A percentile compares a stretch with the other conserved stretches of the same genome.
Evolutionary conservation across 2,888 invertebrate species (phyloP).

Genomic region (Tetropium fuscum): DNA sequence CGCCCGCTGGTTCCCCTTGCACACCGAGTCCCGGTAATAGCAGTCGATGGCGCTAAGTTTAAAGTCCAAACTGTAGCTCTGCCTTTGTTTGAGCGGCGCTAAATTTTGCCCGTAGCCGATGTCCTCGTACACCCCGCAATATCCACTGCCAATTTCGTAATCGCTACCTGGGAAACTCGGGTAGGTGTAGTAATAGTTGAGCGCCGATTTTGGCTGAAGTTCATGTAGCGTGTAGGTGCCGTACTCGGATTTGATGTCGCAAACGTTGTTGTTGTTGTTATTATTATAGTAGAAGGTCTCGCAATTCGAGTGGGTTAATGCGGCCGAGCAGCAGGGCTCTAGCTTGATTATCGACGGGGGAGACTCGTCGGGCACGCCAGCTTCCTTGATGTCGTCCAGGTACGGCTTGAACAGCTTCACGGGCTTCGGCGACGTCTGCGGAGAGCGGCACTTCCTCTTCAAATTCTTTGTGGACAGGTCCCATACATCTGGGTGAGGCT

Average conservation of each 20-base stretch:
- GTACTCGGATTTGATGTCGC: constrained; percentile 53
- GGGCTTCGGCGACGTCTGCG: constrained; percentile 67
- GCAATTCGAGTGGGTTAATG: constrained; percentile 16
- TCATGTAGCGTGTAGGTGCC: constrained; percentile 59
- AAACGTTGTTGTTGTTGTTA: constrained; percentile 55
- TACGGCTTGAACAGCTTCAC: constrained; percentile 85
- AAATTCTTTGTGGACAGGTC: constrained; percentile 60
- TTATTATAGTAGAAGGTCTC: constrained; percentile 47
- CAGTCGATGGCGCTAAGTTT: constrained; percentile 70
- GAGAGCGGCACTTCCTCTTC: constrained; percentile 50
- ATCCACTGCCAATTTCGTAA: constrained; percentile 36
- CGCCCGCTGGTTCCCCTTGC: constrained; percentile 66
- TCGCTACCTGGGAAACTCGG: constrained; percentile 53
- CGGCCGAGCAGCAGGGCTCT: constrained; percentile 58
- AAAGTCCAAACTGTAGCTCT: constrained; percentile 68
- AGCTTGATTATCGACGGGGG: constrained; percentile 41
- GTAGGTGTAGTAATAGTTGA: constrained; percentile 63
- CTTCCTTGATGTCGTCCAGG: constrained; percentile 72
- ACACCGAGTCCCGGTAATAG: constrained; percentile 68
- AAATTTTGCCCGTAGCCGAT: constrained; percentile 37
- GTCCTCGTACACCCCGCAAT: constrained; percentile 49
- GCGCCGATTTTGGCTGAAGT: constrained; percentile 64
- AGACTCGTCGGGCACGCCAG: constrained; percentile 39
- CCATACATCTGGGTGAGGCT: constrained; percentile 60
- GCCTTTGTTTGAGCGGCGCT: constrained; percentile 58